These are phyloP conservation scores for Cynopterus brachyotis DNA, from an alignment of 2,113 vertebrate species.

Conservation along the genomic window DNA sequence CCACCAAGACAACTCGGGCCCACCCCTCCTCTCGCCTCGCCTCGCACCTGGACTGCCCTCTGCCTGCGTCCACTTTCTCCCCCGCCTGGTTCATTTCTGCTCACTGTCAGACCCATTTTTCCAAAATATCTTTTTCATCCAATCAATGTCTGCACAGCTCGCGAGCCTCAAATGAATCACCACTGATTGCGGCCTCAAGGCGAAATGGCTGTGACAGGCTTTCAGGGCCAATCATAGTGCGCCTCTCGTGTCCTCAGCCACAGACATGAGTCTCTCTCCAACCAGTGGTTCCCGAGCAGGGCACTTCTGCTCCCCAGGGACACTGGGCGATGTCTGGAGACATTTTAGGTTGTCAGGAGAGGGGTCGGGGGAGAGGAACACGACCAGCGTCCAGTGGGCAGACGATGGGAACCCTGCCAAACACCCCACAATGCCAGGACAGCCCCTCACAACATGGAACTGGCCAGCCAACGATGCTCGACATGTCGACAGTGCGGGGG, in stretches of 20 bases:
- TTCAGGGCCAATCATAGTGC: neutral
- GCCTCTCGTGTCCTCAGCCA: neutral
- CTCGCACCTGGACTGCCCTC: neutral
- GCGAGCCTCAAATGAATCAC: neutral
- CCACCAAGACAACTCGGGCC: too few relatives aligned
- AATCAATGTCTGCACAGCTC: neutral
- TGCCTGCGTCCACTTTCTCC: neutral
- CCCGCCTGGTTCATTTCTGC: neutral
- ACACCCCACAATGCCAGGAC: neutral
- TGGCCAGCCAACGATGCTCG: neutral
- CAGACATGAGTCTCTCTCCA: neutral
- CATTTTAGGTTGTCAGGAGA: neutral
- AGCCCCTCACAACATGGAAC: neutral
- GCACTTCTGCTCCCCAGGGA: neutral
- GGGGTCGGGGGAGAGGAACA: neutral
- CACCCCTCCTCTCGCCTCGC: neutral
- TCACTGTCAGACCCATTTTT: slow-evolving; percentile 7
- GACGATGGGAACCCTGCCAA: neutral
- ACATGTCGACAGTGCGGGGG: neutral
- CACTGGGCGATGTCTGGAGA: neutral
- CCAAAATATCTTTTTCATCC: neutral
- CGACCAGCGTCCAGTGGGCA: neutral
- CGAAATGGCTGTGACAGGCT: neutral
- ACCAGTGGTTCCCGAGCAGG: neutral
- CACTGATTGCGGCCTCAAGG: neutral